Conservation (phyloP, 2,888 invertebrate species). For the Lithophane leautieri region DNA sequence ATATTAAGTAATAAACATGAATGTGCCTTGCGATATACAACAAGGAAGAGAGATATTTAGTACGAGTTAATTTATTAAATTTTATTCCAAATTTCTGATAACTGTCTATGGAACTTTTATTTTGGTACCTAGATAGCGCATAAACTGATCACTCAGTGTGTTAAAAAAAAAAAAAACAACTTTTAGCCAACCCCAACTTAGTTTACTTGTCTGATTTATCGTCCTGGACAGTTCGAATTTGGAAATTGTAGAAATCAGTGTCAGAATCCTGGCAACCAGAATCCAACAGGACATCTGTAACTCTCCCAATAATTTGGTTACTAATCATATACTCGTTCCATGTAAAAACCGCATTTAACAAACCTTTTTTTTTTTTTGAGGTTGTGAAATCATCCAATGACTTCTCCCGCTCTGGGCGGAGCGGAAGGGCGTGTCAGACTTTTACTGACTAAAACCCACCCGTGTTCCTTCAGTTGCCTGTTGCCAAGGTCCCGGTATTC, state of each 20-base stretch:
- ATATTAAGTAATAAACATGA: neutral
- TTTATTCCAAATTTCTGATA: neutral
- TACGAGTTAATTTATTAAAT: neutral
- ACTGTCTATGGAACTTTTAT: neutral
- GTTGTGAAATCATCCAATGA: too few species aligned
- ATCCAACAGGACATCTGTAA: neutral
- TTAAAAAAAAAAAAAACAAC: neutral
- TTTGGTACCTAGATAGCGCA: neutral
- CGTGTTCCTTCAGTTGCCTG: too few species aligned
- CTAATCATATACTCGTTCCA: neutral
- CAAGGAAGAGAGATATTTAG: neutral
- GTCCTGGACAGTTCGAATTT: slow-evolving; percentile 25
- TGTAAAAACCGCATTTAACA: slow-evolving; percentile 12
- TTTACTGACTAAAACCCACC: too few species aligned
- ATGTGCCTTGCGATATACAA: neutral
- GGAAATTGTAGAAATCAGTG: neutral
- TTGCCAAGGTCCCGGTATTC: too few species aligned
- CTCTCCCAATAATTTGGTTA: neutral
- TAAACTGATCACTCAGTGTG: neutral
- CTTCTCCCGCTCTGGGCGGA: too few species aligned
- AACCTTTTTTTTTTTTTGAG: too few species aligned
- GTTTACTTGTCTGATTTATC: slow-evolving; percentile 1
- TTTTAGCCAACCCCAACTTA: neutral
- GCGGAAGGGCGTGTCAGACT: too few species aligned
- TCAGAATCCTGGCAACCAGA: neutral